Conservation (phyloP, 2,113 vertebrate genomes). For the Percina caprodes region DNA sequence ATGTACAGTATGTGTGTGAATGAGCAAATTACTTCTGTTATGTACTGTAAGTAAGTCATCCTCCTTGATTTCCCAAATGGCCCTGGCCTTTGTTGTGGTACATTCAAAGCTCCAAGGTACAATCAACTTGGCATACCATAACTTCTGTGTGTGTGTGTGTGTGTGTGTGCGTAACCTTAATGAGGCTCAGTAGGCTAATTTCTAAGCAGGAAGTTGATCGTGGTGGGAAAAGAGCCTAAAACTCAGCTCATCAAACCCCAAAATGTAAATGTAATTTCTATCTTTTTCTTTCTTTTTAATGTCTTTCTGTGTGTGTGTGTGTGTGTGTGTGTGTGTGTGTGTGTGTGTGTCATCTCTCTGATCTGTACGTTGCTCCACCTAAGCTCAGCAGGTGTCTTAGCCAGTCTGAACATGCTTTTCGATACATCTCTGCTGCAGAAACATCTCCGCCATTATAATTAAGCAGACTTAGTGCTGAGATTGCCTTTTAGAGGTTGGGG, state of each 20-base stretch:
- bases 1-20: not conserved
- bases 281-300: not conserved
- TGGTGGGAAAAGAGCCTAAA: not conserved
- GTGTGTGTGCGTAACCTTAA: not conserved
- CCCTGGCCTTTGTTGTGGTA: conserved; percentile 1
- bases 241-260: not conserved
- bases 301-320: conserved; percentile 2
- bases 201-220: conserved; percentile 17
- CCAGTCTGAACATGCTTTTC: conserved; percentile 13
- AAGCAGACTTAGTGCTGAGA: conserved; percentile 40
- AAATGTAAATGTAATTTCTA: not conserved
- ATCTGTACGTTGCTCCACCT: conserved; percentile 25
- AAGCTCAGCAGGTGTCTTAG: conserved; percentile 30
- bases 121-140: not conserved
- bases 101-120: conserved; percentile 11
- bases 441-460: conserved; percentile 21
- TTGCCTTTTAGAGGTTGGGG: conserved; percentile 49
- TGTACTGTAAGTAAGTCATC: not conserved
- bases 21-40: not conserved
- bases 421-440: conserved; percentile 23
- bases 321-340: not conserved
- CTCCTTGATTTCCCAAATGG: conserved; percentile 5
- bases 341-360: conserved; percentile 25
- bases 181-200: conserved; percentile 8
- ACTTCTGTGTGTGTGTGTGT: not conserved